phyloP scores from a whole-genome alignment of 2,888 invertebrate species.

The Chirona hameri region DNA sequence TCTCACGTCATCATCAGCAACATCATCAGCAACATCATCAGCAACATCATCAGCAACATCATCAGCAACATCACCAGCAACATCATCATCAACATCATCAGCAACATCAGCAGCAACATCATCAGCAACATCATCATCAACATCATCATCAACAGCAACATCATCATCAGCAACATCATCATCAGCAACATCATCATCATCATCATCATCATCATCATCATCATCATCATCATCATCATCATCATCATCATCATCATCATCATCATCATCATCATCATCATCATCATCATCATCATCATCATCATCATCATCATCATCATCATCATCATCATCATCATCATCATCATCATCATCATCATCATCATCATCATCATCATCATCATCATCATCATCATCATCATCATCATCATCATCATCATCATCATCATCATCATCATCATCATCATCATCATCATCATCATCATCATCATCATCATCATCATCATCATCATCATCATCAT shows the following conservation, averaged over 20 bases:
- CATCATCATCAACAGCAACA: no score
- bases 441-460: constrained; percentile 22
- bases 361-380: constrained; percentile 22
- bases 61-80: no score
- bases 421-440: constrained; percentile 22
- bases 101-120: no score
- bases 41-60: no score
- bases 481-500: constrained; percentile 22
- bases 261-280: constrained; percentile 22
- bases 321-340: constrained; percentile 22
- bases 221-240: no score
- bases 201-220: no score
- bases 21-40: no score
- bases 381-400: constrained; percentile 22
- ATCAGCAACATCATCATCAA: no score
- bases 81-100: no score
- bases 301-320: constrained; percentile 12
- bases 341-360: constrained; percentile 22
- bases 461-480: constrained; percentile 22
- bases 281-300: constrained; percentile 22
- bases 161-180: no score
- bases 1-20: no score
- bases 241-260: constrained; percentile 22
- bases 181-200: no score
- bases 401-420: constrained; percentile 22